Conservation (phyloP, 2,113 vertebrate genomes). For the Nothocercus nigrocapillus region DNA sequence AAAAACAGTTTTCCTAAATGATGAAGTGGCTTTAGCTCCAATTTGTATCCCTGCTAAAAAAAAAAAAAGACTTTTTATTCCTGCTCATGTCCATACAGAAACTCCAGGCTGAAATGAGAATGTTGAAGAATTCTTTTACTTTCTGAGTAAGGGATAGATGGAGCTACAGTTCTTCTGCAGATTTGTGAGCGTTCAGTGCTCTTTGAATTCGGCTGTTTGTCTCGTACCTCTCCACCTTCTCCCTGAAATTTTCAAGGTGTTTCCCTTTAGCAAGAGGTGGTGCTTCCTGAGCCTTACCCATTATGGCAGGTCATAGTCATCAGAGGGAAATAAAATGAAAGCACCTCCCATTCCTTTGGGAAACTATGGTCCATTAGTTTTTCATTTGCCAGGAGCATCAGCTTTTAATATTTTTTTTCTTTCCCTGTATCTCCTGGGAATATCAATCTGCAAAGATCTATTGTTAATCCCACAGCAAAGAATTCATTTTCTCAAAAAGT, state of each 20-base stretch:
- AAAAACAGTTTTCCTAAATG: not conserved
- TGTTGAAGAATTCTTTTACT: not conserved
- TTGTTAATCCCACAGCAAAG: constrained; percentile 7
- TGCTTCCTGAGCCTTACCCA: not conserved
- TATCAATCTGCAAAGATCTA: constrained; percentile 44
- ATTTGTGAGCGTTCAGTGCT: rapidly evolving
- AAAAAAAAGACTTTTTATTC: not conserved
- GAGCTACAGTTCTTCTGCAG: not conserved
- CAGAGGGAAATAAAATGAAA: constrained; percentile 9
- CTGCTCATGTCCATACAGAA: not conserved
- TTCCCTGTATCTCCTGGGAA: constrained; percentile 30
- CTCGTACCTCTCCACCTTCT: not conserved
- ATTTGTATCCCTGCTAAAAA: not conserved
- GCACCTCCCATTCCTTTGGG: not conserved
- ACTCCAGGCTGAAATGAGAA: not conserved
- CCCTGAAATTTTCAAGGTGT: not conserved
- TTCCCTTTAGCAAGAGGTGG: not conserved
- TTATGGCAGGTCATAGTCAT: not conserved
- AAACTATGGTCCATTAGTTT: constrained; percentile 31
- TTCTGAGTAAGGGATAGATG: not conserved
- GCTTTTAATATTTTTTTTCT: constrained; percentile 40
- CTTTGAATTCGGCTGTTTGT: not conserved
- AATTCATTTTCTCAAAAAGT: constrained; percentile 17
- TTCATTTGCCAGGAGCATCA: constrained; percentile 46
- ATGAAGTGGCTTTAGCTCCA: not conserved